phyloP scores from a whole-genome alignment of 1,140 invertebrate genomes.

The Scaptomyza pallida region DNA sequence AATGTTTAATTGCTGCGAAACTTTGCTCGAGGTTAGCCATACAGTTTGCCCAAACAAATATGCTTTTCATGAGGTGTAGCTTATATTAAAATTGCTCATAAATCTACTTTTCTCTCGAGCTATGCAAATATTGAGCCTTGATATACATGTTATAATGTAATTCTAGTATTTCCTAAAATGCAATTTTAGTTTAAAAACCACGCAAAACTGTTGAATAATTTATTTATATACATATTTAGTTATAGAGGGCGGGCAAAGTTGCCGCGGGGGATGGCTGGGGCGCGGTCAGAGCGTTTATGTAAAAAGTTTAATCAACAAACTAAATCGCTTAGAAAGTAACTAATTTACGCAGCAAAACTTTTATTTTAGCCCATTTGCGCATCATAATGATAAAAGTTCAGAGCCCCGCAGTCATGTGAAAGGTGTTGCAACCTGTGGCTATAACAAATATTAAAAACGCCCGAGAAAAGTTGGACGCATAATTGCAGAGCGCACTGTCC shows the following conservation, averaged over 20 bases:
- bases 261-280: no score
- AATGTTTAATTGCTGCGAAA: constrained; percentile 58
- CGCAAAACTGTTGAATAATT: constrained; percentile 22
- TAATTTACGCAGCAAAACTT: constrained; percentile 75
- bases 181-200: not conserved
- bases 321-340: constrained; percentile 79
- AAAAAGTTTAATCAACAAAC: constrained; percentile 79
- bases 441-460: not conserved
- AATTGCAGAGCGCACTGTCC: constrained; percentile 34
- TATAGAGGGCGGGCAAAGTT: not conserved
- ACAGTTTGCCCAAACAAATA: constrained; percentile 8
- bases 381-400: constrained; percentile 80
- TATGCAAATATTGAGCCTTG: no score
- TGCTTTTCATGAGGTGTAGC: not conserved
- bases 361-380: constrained; percentile 62
- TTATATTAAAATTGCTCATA: constrained; percentile 7
- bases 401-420: constrained; percentile 41
- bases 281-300: constrained; percentile 67
- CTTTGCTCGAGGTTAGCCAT: constrained; percentile 46
- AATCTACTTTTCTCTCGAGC: not conserved
- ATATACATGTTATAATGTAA: no score
- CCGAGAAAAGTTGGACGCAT: constrained; percentile 11
- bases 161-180: no score
- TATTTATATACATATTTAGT: not conserved
- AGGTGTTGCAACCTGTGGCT: constrained; percentile 17